phyloP scores from a whole-genome alignment of 2,113 vertebrate genomes.

The Stercorarius parasiticus region DNA sequence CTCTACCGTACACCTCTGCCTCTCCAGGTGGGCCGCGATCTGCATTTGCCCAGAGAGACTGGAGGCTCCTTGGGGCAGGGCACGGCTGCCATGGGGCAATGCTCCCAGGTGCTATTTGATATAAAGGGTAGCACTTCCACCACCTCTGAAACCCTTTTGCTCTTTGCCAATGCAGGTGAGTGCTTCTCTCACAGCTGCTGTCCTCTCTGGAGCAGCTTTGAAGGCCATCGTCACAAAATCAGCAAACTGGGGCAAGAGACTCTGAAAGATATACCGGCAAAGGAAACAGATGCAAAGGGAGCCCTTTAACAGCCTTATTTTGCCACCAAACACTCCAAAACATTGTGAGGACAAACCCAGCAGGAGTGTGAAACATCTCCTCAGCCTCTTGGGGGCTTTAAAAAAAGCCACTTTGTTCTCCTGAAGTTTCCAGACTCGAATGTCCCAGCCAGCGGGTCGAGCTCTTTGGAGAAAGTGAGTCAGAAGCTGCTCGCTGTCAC shows the following conservation, averaged over 20 bases:
- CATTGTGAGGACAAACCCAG: background rate
- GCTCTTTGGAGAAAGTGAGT: background rate
- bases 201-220: background rate
- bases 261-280: background rate
- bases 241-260: background rate
- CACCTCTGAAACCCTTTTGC: background rate
- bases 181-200: background rate
- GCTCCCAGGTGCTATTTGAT: background rate
- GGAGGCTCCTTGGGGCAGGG: background rate
- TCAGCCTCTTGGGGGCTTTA: background rate
- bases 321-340: background rate
- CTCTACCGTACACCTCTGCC: background rate
- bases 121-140: background rate
- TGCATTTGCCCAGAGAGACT: background rate
- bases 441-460: background rate
- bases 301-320: background rate
- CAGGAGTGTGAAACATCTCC: background rate
- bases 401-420: background rate
- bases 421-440: background rate
- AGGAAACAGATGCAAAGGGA: conserved; percentile 46
- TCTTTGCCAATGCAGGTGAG: background rate
- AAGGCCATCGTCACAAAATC: background rate
- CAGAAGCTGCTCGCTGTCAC: background rate
- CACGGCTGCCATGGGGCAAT: background rate
- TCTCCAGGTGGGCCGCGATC: background rate